Evolutionary conservation across 2,888 invertebrate species (phyloP).

Genomic region (Drosophila prolongata): DNA sequence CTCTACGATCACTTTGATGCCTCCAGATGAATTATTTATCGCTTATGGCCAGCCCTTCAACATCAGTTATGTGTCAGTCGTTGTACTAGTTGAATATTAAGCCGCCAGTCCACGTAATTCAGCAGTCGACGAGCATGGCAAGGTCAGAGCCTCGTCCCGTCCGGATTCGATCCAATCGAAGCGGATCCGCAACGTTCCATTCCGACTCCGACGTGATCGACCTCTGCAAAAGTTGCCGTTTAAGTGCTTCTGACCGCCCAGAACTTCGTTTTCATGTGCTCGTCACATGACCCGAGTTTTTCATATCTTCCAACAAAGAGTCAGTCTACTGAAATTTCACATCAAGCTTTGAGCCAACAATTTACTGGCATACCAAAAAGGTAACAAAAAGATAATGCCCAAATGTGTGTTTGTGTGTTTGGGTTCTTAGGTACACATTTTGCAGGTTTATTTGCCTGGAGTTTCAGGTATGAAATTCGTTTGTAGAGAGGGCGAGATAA

Average conservation of each 20-base stretch:
- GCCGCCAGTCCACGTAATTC: slow-evolving; percentile 31
- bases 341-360: slow-evolving; percentile 34
- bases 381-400: slow-evolving; percentile 47
- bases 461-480: slow-evolving; percentile 38
- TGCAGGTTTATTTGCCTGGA: slow-evolving; percentile 21
- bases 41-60: slow-evolving; percentile 59
- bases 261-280: slow-evolving; percentile 23
- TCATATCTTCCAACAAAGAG: slow-evolving; percentile 11
- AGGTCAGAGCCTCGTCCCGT: slow-evolving; percentile 42
- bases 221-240: slow-evolving; percentile 23
- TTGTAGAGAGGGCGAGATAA: slow-evolving; percentile 5
- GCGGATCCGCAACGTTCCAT: slow-evolving; percentile 25
- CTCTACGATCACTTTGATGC: slow-evolving; percentile 39
- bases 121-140: slow-evolving; percentile 19
- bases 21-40: slow-evolving; percentile 64
- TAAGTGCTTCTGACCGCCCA: slow-evolving; percentile 10
- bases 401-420: slow-evolving; percentile 2
- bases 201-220: slow-evolving; percentile 26
- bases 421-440: slow-evolving; percentile 12
- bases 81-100: slow-evolving; percentile 31
- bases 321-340: slow-evolving; percentile 54
- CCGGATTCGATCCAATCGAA: slow-evolving; percentile 21
- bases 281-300: slow-evolving; percentile 22
- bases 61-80: slow-evolving; percentile 43
- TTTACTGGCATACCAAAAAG: slow-evolving; percentile 11